A percentile compares a stretch with the other conserved stretches of the same genome.
phyloP scores from a whole-genome alignment of 2,888 invertebrate genomes.

The Megamerina dolium region DNA sequence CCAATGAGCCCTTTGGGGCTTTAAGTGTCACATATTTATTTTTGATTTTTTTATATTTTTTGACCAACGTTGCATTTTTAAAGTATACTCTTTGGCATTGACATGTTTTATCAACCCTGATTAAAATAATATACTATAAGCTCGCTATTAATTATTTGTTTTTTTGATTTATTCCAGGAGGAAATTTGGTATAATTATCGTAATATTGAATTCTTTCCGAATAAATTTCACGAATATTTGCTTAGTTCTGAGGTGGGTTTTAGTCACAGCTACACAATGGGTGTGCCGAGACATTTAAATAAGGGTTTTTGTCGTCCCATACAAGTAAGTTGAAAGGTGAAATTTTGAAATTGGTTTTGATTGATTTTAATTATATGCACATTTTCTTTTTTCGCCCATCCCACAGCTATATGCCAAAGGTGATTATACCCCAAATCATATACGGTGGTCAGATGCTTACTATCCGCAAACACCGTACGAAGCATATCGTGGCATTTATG shows the following conservation, averaged over 20 bases:
- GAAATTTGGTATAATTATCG: constrained; percentile 80
- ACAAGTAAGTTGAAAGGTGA: too few species aligned
- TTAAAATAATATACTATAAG: neutral
- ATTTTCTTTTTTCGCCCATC: constrained; percentile 1
- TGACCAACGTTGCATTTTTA: too few species aligned
- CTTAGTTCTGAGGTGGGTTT: constrained; percentile 88
- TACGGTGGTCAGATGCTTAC: constrained; percentile 60
- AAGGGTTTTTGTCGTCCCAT: constrained; percentile 86
- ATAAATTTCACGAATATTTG: constrained; percentile 88
- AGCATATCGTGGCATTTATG: constrained; percentile 54
- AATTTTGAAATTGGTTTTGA: too few species aligned
- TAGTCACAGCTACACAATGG: constrained; percentile 79
- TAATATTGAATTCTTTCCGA: constrained; percentile 80
- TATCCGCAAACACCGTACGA: constrained; percentile 59
- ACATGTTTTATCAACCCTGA: too few species aligned
- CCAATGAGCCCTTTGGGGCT: too few species aligned
- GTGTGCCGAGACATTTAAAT: constrained; percentile 73
- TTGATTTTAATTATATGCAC: neutral
- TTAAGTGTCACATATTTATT: too few species aligned
- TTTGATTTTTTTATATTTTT: too few species aligned
- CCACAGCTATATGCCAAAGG: constrained; percentile 56
- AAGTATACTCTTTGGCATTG: too few species aligned
- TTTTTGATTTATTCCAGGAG: constrained; percentile 59
- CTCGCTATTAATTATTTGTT: neutral
- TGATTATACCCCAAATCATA: constrained; percentile 58